phyloP scores from a whole-genome alignment of 2,113 vertebrate genomes.

The Anhinga anhinga region DNA sequence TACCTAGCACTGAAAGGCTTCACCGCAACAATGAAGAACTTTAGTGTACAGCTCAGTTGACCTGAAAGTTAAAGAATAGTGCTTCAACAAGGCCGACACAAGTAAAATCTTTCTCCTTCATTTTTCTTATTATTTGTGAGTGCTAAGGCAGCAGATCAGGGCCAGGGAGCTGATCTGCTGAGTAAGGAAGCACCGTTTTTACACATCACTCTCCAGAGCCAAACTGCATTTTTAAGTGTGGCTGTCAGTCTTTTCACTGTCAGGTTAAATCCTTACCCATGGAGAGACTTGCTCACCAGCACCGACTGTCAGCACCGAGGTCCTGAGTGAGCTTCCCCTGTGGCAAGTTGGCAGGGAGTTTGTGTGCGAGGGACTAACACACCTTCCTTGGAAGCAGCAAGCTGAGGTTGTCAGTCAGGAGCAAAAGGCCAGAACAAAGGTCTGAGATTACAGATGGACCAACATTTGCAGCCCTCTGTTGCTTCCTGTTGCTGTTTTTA shows the following conservation, averaged over 20 bases:
- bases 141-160: background rate
- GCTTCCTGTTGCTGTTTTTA: background rate
- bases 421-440: conserved; percentile 40
- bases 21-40: background rate
- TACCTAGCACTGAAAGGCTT: background rate
- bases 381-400: background rate
- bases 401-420: background rate
- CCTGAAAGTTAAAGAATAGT: background rate
- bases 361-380: background rate
- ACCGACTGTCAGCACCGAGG: background rate
- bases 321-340: background rate
- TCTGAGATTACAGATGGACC: background rate
- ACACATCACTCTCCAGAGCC: background rate
- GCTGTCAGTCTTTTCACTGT: background rate
- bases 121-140: background rate
- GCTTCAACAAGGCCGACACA: background rate
- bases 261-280: background rate
- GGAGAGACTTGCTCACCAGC: background rate
- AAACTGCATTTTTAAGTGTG: background rate
- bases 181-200: background rate
- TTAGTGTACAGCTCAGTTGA: background rate
- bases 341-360: background rate
- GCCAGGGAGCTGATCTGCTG: background rate
- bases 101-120: background rate
- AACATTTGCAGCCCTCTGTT: background rate